phyloP scores from a whole-genome alignment of 2,113 vertebrate species.

The Benitochromis conjunctus region DNA sequence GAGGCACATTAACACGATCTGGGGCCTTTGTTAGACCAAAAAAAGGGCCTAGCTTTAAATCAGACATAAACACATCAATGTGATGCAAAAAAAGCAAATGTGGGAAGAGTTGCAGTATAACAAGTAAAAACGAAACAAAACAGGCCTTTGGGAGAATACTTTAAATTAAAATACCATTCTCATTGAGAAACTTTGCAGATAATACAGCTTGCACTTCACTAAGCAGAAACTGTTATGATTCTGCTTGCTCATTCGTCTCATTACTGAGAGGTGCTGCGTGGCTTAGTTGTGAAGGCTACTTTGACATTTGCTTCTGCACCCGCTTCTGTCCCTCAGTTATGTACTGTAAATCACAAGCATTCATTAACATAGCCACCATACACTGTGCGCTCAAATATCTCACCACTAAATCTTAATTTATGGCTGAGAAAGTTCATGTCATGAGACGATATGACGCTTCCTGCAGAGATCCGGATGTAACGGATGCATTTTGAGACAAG shows the following conservation, averaged over 20 bases:
- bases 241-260: not conserved
- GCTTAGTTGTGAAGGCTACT: not conserved
- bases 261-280: not conserved
- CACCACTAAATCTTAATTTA: not conserved
- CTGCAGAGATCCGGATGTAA: not conserved
- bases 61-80: conserved; percentile 69
- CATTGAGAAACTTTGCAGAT: conserved; percentile 59
- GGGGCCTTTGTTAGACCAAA: not conserved
- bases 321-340: not conserved
- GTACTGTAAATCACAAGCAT: not conserved
- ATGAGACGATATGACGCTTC: not conserved
- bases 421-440: not conserved
- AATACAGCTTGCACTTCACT: not conserved
- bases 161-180: conserved; percentile 60
- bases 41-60: not conserved
- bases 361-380: not conserved
- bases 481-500: conserved; percentile 9
- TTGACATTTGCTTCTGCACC: not conserved
- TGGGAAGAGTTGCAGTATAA: not conserved
- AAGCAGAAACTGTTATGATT: not conserved
- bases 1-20: not conserved
- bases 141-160: not conserved
- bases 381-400: not conserved
- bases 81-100: conserved; percentile 63
- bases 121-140: not conserved